These are phyloP conservation scores for Ormia ochracea DNA, from an alignment of 2,888 invertebrate species.

Conservation along the genomic window DNA sequence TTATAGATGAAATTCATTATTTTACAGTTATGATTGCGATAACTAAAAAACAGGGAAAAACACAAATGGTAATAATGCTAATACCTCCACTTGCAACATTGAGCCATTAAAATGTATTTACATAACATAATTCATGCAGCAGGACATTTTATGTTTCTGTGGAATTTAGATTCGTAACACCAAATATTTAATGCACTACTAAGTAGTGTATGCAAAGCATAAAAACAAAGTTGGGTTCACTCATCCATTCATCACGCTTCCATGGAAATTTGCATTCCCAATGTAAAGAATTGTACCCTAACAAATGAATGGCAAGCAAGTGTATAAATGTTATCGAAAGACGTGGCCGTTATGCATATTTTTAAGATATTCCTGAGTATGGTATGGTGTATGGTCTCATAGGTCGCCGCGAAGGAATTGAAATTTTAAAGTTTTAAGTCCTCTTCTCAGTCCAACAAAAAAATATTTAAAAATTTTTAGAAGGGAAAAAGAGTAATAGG, in stretches of 20 bases:
- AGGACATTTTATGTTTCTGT: conserved; percentile 61
- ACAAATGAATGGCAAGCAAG: background rate
- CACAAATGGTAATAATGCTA: background rate
- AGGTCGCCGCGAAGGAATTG: too few relatives aligned
- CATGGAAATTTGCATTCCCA: conserved; percentile 56
- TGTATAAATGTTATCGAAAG: background rate
- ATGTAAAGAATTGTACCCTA: conserved; percentile 20
- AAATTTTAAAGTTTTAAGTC: too few relatives aligned
- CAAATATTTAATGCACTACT: background rate
- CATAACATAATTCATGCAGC: conserved; percentile 14
- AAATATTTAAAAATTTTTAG: too few relatives aligned
- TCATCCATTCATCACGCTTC: conserved; percentile 66
- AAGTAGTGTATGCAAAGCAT: background rate
- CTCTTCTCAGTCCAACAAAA: too few relatives aligned
- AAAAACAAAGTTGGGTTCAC: background rate
- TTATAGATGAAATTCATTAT: background rate
- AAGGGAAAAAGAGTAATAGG: too few relatives aligned
- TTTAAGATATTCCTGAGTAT: background rate
- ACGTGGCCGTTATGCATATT: conserved; percentile 5
- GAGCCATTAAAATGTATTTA: conserved; percentile 31
- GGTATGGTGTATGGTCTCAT: too few relatives aligned
- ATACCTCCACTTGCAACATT: background rate
- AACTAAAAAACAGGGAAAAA: background rate
- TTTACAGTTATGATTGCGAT: background rate
- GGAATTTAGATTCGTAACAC: background rate